Conservation (phyloP, 2,888 invertebrate genomes). For the Heliconius charithonia region DNA sequence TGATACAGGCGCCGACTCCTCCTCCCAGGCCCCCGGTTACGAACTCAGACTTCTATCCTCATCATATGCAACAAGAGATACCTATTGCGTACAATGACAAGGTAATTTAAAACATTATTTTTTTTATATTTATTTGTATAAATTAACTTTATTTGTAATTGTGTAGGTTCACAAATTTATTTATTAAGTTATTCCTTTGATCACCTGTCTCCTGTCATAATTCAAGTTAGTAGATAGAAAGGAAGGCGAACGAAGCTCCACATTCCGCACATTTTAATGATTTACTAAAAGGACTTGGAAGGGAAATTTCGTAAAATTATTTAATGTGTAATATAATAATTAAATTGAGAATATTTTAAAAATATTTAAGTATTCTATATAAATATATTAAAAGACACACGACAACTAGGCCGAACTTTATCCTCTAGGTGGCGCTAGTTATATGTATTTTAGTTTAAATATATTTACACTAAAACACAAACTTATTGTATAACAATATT, state of each 20-base stretch:
- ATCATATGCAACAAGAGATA: conserved; percentile 84
- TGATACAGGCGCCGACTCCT: conserved; percentile 87
- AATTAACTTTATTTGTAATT: background rate
- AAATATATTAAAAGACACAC: background rate
- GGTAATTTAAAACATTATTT: conserved; percentile 59
- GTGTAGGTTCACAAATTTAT: too few relatives aligned
- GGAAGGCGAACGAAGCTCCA: background rate
- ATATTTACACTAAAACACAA: background rate
- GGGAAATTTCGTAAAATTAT: too few relatives aligned
- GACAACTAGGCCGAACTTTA: background rate
- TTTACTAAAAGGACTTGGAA: background rate
- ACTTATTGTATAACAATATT: background rate
- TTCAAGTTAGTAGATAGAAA: background rate
- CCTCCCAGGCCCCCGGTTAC: conserved; percentile 88
- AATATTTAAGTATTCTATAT: background rate
- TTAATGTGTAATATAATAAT: too few relatives aligned
- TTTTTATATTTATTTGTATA: background rate
- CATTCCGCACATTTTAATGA: too few relatives aligned
- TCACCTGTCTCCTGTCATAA: background rate
- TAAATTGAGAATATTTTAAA: background rate
- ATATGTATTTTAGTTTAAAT: background rate
- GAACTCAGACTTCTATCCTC: conserved; percentile 70
- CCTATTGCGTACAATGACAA: conserved; percentile 97
- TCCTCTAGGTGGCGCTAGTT: background rate
- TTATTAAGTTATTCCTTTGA: background rate